Evolutionary conservation across 2,113 vertebrate species (phyloP).

Genomic region (Campylorhamphus procurvoides): DNA sequence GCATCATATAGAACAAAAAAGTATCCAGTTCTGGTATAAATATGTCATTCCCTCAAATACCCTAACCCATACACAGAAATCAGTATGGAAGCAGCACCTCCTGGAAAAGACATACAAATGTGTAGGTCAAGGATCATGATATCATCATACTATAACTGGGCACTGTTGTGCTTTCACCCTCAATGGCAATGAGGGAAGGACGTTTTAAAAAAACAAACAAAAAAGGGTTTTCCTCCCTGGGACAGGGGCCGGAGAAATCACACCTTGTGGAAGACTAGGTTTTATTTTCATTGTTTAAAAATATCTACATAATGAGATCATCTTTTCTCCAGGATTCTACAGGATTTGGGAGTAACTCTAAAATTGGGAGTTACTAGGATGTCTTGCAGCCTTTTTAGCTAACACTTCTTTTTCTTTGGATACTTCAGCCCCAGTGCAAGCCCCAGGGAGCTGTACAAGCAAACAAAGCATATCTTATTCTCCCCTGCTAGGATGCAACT

Average conservation of each 20-base stretch:
- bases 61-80: background rate
- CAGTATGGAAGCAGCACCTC: background rate
- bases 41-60: background rate
- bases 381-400: background rate
- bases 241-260: background rate
- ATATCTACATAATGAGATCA: background rate
- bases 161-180: background rate
- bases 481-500: background rate
- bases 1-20: background rate
- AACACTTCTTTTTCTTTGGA: background rate
- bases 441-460: background rate
- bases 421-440: background rate
- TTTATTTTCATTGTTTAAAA: slow-evolving; percentile 10
- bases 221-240: background rate
- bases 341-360: background rate
- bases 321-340: background rate
- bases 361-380: background rate
- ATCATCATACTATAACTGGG: background rate
- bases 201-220: background rate
- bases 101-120: background rate
- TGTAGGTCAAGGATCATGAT: background rate
- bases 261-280: background rate
- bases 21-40: background rate
- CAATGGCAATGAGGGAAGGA: background rate
- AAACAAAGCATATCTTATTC: background rate